Evolutionary conservation across 1,140 invertebrate species (phyloP), one percentile per base, ranked within the genome.

Genomic region (Bombus superbus): DNA sequence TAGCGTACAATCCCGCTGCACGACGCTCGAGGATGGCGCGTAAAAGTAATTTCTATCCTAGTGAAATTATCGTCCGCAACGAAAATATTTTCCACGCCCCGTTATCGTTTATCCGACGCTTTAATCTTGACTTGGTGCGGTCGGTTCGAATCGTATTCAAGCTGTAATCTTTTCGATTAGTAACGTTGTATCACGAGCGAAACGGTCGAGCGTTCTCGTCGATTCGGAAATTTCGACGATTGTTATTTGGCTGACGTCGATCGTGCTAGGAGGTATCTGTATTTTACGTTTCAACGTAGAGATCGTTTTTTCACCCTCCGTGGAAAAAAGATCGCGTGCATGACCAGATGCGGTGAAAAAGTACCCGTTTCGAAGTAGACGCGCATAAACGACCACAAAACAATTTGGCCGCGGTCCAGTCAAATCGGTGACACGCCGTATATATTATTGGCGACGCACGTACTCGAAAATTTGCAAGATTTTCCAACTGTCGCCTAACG

Each of bases 371-470:
- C 69, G n/a, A 59, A 68, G 73, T 86, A 32, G 85, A 83, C 35
- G 87, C 72, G 71, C 62, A 62, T 35, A 86, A 71, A 78, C 68
- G 68, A 59, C 74, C 42, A 1, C 69, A 71, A 80, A 85, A 81
- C 77, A 79, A 57, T 78, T 87, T 86, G 84, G 88, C 84, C n/a
- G 1, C 10, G 64, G 6, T 79, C 59, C 84, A 89, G 53, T 47
- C 11, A 44, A 71, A 71, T 32, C 68, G 69, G 68, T 28, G 84
- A 78, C 57, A 66, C 64, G 66, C 35, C 78, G 40, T 53, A 59
- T 53, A 59, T 64, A 44, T 42, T 59, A 38, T 42, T 35, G 66
- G 59, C 38, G n/a, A 78, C 35, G 78, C 32, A 22, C 18, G 38
- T n/a, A 88, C 72, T 83, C 53, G 80, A 71, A 77, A 85, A 57